These are phyloP conservation scores for Stratiomys singularior DNA, from an alignment of 2,888 invertebrate species.

Conservation along the genomic window DNA sequence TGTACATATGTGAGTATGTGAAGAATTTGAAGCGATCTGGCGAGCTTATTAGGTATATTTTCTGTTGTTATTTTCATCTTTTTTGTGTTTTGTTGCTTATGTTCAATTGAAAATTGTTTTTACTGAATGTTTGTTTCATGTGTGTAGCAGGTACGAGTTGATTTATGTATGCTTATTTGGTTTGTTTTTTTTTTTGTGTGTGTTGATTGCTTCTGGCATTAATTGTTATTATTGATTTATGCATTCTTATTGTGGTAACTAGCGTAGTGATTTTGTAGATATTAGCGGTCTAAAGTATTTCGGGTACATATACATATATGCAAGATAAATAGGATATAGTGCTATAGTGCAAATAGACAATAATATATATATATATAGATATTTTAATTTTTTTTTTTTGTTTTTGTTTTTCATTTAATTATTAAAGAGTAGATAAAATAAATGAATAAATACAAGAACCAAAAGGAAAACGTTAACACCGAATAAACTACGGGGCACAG, in stretches of 20 bases:
- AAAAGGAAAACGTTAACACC: conserved; percentile 35
- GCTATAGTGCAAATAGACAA: conserved; percentile 46
- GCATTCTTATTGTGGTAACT: conserved; percentile 5
- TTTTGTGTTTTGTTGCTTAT: neutral
- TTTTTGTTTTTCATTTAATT: conserved; percentile 4
- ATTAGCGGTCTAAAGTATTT: conserved; percentile 31
- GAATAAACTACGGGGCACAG: conserved; percentile 18
- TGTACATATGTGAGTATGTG: neutral
- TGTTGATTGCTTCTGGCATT: conserved; percentile 12
- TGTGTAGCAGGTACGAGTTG: neutral
- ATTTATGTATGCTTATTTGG: neutral
- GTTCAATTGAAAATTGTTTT: neutral
- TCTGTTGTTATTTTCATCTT: neutral
- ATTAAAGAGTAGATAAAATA: conserved; percentile 28
- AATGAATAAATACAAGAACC: conserved; percentile 33
- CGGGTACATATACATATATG: conserved; percentile 29
- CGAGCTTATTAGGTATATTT: too few relatives aligned
- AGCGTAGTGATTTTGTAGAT: conserved; percentile 11
- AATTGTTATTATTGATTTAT: conserved; percentile 4
- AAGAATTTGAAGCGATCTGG: conserved; percentile 22
- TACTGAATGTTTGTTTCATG: conserved; percentile 4
- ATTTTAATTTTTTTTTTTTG: conserved; percentile 7
- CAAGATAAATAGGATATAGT: conserved; percentile 46
- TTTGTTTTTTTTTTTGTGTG: too few relatives aligned
- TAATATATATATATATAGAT: conserved; percentile 33